These are phyloP conservation scores for Periophthalmus modestus DNA, from an alignment of 2,113 vertebrate genomes.

Conservation along the genomic window DNA sequence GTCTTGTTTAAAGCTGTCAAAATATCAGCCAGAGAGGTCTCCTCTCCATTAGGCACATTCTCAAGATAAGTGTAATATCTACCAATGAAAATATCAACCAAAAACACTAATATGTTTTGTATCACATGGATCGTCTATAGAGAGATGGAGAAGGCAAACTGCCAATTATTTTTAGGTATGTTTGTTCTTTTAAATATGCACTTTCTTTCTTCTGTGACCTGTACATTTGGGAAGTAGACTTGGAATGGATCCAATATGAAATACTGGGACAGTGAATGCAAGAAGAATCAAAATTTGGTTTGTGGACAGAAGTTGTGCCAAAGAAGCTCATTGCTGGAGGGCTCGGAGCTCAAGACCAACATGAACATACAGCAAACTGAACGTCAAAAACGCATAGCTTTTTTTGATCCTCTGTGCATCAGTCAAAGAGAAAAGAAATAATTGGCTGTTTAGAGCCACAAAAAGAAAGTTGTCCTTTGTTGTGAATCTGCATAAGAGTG, in stretches of 20 bases:
- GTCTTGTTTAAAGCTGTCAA: conserved; percentile 10
- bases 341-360: conserved; percentile 51
- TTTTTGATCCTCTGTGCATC: conserved; percentile 55
- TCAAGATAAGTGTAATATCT: neutral
- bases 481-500: conserved; percentile 75
- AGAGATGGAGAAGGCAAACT: conserved; percentile 24
- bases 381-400: conserved; percentile 45
- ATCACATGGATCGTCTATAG: conserved; percentile 3
- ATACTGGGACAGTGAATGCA: conserved; percentile 36
- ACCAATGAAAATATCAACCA: conserved; percentile 1
- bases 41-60: neutral
- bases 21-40: neutral
- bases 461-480: conserved; percentile 74
- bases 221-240: conserved; percentile 47
- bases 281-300: conserved; percentile 61
- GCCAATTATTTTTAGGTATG: conserved; percentile 49
- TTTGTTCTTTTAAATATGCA: conserved; percentile 41
- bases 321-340: conserved; percentile 51
- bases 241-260: conserved; percentile 59
- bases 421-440: conserved; percentile 65
- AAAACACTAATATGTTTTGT: conserved; percentile 13
- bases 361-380: conserved; percentile 42
- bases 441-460: conserved; percentile 70
- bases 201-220: conserved; percentile 44
- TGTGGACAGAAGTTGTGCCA: conserved; percentile 63